A percentile compares a stretch with the other conserved stretches of the same genome.
phyloP scores from a whole-genome alignment of 64 coral and sea anemone genomes.

The Stichodactyla helianthus region DNA sequence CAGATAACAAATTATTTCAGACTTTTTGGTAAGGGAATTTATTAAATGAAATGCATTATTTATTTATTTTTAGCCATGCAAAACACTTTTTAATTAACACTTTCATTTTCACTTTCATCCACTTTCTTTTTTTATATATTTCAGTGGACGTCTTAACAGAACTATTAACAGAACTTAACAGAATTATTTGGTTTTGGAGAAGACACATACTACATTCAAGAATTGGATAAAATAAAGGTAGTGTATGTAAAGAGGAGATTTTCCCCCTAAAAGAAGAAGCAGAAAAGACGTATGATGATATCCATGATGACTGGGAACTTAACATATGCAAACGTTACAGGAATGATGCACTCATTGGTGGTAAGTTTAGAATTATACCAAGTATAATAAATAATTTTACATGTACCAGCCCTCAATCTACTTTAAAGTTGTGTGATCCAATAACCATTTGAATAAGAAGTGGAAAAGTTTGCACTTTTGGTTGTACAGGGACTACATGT shows the following conservation, averaged over 20 bases:
- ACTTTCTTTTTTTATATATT: slow-evolving; percentile 12
- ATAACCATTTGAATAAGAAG: too few relatives aligned
- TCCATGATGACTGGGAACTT: slow-evolving; percentile 59
- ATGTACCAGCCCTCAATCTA: too few relatives aligned
- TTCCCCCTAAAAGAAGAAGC: slow-evolving; percentile 18
- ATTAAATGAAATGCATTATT: too few relatives aligned
- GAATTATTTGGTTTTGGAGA: slow-evolving; percentile 22
- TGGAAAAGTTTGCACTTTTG: too few relatives aligned
- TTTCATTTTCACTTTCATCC: neutral
- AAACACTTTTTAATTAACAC: neutral
- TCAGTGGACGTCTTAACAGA: slow-evolving; percentile 21
- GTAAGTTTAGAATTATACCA: neutral
- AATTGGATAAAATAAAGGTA: neutral
- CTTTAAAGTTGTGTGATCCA: too few relatives aligned
- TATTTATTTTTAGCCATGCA: too few relatives aligned
- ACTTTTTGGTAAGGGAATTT: neutral
- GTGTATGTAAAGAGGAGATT: slow-evolving; percentile 7
- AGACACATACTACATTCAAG: slow-evolving; percentile 16
- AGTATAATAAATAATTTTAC: too few relatives aligned
- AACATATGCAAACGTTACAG: slow-evolving; percentile 30
- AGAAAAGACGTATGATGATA: slow-evolving; percentile 13
- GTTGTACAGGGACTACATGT: too few relatives aligned
- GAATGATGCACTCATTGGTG: slow-evolving; percentile 39
- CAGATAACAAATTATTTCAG: neutral
- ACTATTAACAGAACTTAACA: too few relatives aligned